Conservation (phyloP, 1,140 invertebrate species). For the Pachypeltis micranthus region DNA sequence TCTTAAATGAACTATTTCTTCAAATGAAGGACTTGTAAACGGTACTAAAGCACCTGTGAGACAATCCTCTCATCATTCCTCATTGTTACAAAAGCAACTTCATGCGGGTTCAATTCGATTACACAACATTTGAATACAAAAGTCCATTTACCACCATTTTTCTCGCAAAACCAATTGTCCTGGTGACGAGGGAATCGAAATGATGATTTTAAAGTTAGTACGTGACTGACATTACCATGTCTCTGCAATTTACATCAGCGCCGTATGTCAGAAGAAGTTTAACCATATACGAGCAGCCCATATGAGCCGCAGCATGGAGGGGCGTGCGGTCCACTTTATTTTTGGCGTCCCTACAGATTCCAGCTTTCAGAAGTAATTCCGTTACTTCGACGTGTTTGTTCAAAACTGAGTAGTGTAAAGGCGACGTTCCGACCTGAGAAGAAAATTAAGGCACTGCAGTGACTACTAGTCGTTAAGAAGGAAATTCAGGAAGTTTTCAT, state of each 20-base stretch:
- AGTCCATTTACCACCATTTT: too few relatives aligned
- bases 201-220: too few relatives aligned
- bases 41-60: too few relatives aligned
- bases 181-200: too few relatives aligned
- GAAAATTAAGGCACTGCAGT: neutral
- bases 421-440: constrained; percentile 70
- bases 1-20: too few relatives aligned
- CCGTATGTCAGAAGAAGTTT: constrained; percentile 62
- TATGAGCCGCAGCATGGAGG: constrained; percentile 73
- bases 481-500: neutral
- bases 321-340: constrained; percentile 89
- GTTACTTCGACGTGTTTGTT: constrained; percentile 71
- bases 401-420: constrained; percentile 74
- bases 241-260: constrained; percentile 63
- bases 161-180: too few relatives aligned
- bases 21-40: too few relatives aligned
- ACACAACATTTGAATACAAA: too few relatives aligned
- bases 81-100: too few relatives aligned
- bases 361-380: constrained; percentile 67
- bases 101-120: too few relatives aligned
- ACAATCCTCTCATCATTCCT: too few relatives aligned
- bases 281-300: constrained; percentile 68
- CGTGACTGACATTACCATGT: too few relatives aligned
- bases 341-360: constrained; percentile 69
- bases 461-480: neutral